Conservation (phyloP, 2,797 vertebrate genomes). For the Protonibea diacanthus region DNA sequence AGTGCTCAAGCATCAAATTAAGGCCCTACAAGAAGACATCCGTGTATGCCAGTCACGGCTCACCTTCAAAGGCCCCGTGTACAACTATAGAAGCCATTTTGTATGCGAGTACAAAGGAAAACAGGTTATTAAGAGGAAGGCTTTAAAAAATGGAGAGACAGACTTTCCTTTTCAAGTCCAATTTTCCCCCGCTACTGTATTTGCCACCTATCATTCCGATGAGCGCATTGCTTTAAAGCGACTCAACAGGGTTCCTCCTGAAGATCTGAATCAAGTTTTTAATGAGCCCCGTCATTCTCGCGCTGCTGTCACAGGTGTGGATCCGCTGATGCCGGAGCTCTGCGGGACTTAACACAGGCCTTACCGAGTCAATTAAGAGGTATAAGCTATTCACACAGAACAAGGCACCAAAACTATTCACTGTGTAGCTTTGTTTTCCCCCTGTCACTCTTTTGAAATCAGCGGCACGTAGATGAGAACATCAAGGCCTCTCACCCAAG, state of each 20-base stretch:
- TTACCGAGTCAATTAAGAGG: constrained; percentile 79
- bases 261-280: constrained; percentile 81
- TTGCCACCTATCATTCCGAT: constrained; percentile 81
- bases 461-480: constrained; percentile 50
- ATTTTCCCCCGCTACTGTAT: constrained; percentile 80
- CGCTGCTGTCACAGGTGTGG: constrained; percentile 79
- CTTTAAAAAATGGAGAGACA: constrained; percentile 77
- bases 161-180: constrained; percentile 82
- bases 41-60: constrained; percentile 72
- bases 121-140: constrained; percentile 79
- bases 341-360: constrained; percentile 73
- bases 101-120: constrained; percentile 83
- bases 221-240: constrained; percentile 73
- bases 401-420: constrained; percentile 23
- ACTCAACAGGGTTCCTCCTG: constrained; percentile 77
- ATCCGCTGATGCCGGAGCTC: constrained; percentile 70
- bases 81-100: constrained; percentile 77
- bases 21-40: constrained; percentile 70
- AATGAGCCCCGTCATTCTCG: constrained; percentile 80
- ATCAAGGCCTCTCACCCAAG: constrained; percentile 22
- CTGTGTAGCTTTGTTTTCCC: constrained; percentile 49
- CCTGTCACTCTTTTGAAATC: constrained; percentile 37
- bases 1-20: constrained; percentile 76
- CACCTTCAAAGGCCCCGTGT: constrained; percentile 76
- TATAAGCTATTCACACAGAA: constrained; percentile 63